Percentiles rank a stretch among this genome's conserved stretches.
These are phyloP conservation scores for Aporophyla nigra DNA, from an alignment of 2,888 invertebrate species.

Conservation along the genomic window DNA sequence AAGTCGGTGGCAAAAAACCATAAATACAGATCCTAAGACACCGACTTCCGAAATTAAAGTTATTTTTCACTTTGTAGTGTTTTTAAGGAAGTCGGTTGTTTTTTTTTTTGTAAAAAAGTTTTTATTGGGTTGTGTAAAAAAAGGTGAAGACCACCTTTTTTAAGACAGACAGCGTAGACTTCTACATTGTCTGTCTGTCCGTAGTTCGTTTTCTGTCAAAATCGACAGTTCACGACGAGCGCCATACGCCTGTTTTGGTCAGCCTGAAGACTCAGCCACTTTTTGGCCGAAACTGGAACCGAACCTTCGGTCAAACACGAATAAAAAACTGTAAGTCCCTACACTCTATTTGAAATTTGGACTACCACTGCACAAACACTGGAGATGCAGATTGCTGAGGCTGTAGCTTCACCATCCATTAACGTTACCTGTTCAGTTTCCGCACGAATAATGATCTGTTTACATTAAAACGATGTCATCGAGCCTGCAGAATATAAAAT, in stretches of 20 bases:
- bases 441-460: constrained; percentile 23
- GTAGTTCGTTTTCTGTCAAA: not conserved
- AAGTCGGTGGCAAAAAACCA: too few relatives aligned
- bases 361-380: constrained; percentile 21
- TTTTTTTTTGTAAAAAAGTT: too few relatives aligned
- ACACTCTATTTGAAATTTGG: constrained; percentile 10
- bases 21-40: too few relatives aligned
- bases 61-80: too few relatives aligned
- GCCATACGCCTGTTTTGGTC: not conserved
- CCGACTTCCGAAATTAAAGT: too few relatives aligned
- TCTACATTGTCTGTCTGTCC: not conserved
- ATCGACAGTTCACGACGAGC: not conserved
- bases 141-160: too few relatives aligned
- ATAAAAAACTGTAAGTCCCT: too few relatives aligned
- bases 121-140: too few relatives aligned
- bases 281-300: not conserved
- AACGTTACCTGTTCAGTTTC: constrained; percentile 32
- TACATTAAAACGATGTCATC: not conserved
- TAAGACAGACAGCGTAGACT: too few relatives aligned
- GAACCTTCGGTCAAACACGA: not conserved
- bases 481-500: not conserved
- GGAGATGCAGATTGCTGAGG: constrained; percentile 3
- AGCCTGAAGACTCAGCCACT: not conserved
- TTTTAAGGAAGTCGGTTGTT: too few relatives aligned
- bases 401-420: constrained; percentile 27